Base-by-base conservation (phyloP, 2,797 vertebrate genomes). In the Pterois miles region DNA sequence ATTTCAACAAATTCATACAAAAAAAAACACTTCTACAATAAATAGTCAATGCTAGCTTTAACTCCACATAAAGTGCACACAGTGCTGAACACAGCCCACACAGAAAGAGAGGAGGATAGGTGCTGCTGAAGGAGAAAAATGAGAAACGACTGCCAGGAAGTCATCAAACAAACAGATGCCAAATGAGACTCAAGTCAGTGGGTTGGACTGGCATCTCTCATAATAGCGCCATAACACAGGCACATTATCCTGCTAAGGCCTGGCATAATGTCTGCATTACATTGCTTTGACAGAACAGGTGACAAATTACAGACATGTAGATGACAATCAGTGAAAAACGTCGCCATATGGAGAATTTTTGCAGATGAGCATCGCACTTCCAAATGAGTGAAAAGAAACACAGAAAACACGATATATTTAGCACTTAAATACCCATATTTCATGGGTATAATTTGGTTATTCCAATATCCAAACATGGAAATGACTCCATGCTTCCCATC, bases 81-180 rank as follows among this genome's bases (percentile, higher is more conserved):
- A 48, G 23, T 25, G 71, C 18, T 65, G 57, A 78, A 53, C 54
- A 36, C 31, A 73, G 50, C 31, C 23, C 48, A 65, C 43, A 50
- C 9, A 72, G 70, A 65, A 20, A 60, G 58, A 60, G 33, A 69
- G 64, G 31, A 38, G 20, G 40, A 73, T 40, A 76, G 70, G 68
- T 74, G 79, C 16, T 65, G 71, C 76, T 85, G 73, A 78, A 68
- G 25, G 62, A 83, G 43, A 81, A 74, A 76, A 81, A 83, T 60
- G 33, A 68, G 78, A 78, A 6, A n/a, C 3, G 12, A 59, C 74
- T 59, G 87, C 88, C 86, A 90, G 73, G 84, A 81, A 88, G 80
- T 78, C 77, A 87, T 90, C 86, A 90, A 86, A 88, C 81, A 88
- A 88, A 88, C 91, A 91, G 89, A 91, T 92, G 91, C 90, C 82